Evolutionary conservation across 2,888 invertebrate genomes (phyloP).

Genomic region (Calameuta filiformis): DNA sequence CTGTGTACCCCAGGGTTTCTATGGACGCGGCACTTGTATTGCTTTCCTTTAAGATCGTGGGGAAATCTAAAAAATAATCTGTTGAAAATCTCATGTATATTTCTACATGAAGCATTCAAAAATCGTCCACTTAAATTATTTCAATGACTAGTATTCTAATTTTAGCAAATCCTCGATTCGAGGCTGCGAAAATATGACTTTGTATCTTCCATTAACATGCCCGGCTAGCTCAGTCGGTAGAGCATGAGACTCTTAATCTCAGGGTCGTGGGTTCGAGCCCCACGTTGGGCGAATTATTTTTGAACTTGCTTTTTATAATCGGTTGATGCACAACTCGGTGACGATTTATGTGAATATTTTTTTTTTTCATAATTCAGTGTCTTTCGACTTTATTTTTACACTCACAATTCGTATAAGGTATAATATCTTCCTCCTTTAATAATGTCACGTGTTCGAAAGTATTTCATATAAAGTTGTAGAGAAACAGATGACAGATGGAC

Average conservation of each 20-base stretch:
- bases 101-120: neutral
- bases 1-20: neutral
- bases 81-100: neutral
- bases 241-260: slow-evolving; percentile 61
- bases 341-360: neutral
- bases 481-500: too few species aligned
- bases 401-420: neutral
- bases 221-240: slow-evolving; percentile 60
- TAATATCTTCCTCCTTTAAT: neutral
- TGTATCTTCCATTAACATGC: slow-evolving; percentile 8
- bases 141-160: neutral
- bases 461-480: too few species aligned
- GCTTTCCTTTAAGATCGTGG: neutral
- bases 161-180: neutral
- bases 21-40: neutral
- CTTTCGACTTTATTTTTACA: neutral
- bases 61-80: neutral
- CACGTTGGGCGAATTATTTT: slow-evolving; percentile 54
- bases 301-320: neutral
- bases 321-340: too few species aligned
- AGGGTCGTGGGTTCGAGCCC: slow-evolving; percentile 62
- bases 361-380: neutral
- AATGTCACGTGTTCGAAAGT: neutral
- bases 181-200: neutral
- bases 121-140: neutral